These are phyloP conservation scores for Reticulitermes speratus DNA, from an alignment of 1,140 invertebrate species.

Conservation along the genomic window DNA sequence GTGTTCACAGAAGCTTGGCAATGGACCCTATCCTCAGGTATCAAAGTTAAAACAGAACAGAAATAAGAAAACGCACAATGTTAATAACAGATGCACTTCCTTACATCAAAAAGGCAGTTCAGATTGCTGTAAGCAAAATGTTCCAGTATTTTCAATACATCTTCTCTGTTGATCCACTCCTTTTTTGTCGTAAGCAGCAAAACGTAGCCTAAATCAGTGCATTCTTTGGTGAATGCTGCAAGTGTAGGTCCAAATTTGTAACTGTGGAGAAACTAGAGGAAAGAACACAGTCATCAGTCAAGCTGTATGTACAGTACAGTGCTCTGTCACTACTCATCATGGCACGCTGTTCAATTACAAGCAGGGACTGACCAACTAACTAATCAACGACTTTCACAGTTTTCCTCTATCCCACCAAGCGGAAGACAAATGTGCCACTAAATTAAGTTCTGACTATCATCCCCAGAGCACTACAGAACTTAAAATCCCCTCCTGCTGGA, in stretches of 20 bases:
- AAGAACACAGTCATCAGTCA: neutral
- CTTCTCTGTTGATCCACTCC: slow-evolving; percentile 14
- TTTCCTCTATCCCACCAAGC: too few species aligned
- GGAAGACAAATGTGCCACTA: too few species aligned
- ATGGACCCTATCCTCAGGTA: neutral
- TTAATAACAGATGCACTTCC: neutral
- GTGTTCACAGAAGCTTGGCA: too few species aligned
- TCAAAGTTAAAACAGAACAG: neutral
- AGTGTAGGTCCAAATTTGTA: neutral
- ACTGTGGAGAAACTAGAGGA: slow-evolving; percentile 15
- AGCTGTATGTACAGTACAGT: neutral
- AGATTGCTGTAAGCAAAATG: neutral
- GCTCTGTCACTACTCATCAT: neutral
- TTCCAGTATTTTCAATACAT: neutral
- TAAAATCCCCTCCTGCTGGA: too few species aligned
- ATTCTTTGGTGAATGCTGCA: neutral
- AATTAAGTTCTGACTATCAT: too few species aligned
- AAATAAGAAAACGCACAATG: neutral
- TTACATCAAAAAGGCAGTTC: neutral
- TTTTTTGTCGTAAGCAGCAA: neutral
- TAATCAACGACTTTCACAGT: too few species aligned
- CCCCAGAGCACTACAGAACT: too few species aligned
- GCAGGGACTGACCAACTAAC: too few species aligned
- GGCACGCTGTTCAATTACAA: neutral
- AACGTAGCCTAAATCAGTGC: neutral